A percentile compares a stretch with the other conserved stretches of the same genome.
phyloP scores from a whole-genome alignment of 2,113 vertebrate species.

The Macroglossus sobrinus region DNA sequence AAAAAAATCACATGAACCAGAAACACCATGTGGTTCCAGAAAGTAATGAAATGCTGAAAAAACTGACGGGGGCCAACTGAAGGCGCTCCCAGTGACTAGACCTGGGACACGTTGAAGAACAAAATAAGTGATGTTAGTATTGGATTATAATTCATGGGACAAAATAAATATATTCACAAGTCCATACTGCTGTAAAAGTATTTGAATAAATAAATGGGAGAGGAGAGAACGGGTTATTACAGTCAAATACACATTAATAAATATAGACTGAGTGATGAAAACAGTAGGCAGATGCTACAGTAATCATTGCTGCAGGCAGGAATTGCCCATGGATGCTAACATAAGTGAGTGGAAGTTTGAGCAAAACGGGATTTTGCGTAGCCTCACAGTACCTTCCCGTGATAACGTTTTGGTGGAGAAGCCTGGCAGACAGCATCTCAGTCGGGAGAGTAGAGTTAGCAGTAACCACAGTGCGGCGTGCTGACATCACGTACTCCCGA shows the following conservation, averaged over 20 bases:
- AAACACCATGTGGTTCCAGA: neutral
- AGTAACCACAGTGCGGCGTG: neutral
- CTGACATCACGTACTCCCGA: neutral
- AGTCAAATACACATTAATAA: constrained; percentile 11
- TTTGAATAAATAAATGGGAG: neutral
- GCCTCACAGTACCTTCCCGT: neutral
- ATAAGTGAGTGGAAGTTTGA: neutral
- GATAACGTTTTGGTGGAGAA: neutral
- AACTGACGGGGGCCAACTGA: neutral
- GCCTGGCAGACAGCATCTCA: neutral
- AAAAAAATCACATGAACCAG: neutral
- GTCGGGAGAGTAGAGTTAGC: neutral
- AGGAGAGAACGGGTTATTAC: neutral
- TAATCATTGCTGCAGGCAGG: neutral
- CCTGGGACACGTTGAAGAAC: neutral
- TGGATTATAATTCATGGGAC: neutral
- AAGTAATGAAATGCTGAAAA: neutral
- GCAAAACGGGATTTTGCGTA: neutral
- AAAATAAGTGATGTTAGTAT: neutral
- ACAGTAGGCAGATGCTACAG: neutral
- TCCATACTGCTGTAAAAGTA: neutral
- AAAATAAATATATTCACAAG: neutral
- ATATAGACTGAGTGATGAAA: neutral
- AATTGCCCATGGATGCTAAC: neutral
- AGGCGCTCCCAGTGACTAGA: neutral